Conservation (phyloP, 2,888 invertebrate species). For the Dascillus cervinus region DNA sequence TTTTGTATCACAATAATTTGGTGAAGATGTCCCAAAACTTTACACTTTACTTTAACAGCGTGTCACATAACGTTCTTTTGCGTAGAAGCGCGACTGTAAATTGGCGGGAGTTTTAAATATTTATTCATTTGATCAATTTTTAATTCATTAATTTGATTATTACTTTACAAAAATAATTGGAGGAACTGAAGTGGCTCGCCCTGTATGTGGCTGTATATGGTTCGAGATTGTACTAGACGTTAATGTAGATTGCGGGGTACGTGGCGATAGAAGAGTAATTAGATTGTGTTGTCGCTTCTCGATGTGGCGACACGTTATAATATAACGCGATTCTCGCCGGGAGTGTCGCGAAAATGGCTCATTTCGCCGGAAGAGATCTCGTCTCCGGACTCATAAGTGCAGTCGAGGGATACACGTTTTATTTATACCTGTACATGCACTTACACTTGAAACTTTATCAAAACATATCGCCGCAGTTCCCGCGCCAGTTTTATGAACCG, state of each 20-base stretch:
- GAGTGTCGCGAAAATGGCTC: slow-evolving; percentile 11
- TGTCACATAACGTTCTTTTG: no score
- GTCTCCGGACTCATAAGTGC: slow-evolving; percentile 8
- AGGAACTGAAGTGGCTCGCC: no score
- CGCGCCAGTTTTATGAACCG: slow-evolving; percentile 12
- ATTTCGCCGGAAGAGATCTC: slow-evolving; percentile 8
- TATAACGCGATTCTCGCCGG: slow-evolving; percentile 10
- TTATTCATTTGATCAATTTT: no score
- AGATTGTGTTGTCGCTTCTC: slow-evolving; percentile 14
- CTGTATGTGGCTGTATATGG: no score
- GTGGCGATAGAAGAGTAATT: slow-evolving; percentile 15
- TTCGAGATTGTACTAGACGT: slow-evolving; percentile 13
- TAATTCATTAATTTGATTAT: no score
- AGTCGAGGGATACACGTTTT: slow-evolving; percentile 11
- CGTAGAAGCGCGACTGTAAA: no score
- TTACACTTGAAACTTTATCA: slow-evolving; percentile 15
- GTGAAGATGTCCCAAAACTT: no score
- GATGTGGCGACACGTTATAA: slow-evolving; percentile 15
- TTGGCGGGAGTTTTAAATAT: no score
- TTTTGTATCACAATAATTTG: no score
- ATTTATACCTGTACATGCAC: slow-evolving; percentile 15
- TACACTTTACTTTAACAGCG: no score
- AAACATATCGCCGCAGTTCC: slow-evolving; percentile 12
- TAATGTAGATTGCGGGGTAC: slow-evolving; percentile 12
- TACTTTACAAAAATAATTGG: no score